phyloP scores from a whole-genome alignment of 2,113 vertebrate species.

The Spheniscus mendiculus region DNA sequence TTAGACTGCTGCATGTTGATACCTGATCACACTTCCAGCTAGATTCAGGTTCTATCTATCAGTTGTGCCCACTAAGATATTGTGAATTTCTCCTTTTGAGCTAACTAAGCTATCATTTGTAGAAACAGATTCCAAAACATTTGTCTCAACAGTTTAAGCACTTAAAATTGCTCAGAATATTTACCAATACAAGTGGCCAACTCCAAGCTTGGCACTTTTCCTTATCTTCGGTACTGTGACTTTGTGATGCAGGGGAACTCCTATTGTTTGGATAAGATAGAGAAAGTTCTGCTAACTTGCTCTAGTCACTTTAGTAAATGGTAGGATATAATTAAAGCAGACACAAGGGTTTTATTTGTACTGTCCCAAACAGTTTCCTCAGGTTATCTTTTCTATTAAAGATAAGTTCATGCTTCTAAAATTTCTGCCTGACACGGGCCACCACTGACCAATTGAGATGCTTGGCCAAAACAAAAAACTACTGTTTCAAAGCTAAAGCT shows the following conservation, averaged over 20 bases:
- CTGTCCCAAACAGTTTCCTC: background rate
- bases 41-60: conserved; percentile 30
- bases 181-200: background rate
- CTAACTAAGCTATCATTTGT: conserved; percentile 60
- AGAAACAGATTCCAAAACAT: conserved; percentile 28
- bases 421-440: background rate
- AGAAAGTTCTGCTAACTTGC: background rate
- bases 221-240: background rate
- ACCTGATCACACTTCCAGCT: conserved; percentile 57
- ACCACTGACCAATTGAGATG: background rate
- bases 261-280: background rate
- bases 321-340: background rate
- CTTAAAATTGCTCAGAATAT: conserved; percentile 40
- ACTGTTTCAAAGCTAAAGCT: background rate
- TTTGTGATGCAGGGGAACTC: background rate
- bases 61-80: conserved; percentile 52
- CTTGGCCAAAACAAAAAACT: background rate
- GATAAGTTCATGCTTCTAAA: background rate
- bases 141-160: conserved; percentile 62
- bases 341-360: background rate
- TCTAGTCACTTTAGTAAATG: background rate
- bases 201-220: background rate
- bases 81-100: conserved; percentile 63
- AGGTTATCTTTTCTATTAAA: background rate
- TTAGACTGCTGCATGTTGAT: conserved; percentile 62